Percentiles rank a stretch among this genome's conserved stretches.
These are phyloP conservation scores for Dendrolimus houi DNA, from an alignment of 2,888 invertebrate species.

Conservation along the genomic window DNA sequence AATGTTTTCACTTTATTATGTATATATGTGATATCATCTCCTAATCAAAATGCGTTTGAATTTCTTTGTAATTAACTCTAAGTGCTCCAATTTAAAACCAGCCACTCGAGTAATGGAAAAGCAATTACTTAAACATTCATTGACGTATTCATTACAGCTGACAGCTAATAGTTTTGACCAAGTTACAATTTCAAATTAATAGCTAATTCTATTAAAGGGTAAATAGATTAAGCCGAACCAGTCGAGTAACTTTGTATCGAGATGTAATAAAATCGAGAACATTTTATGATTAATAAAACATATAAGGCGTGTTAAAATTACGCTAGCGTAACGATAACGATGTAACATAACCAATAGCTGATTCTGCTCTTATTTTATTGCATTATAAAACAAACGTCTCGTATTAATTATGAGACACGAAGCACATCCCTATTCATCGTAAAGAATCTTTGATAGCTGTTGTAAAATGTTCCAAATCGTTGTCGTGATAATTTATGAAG, in stretches of 20 bases:
- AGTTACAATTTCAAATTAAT: constrained; percentile 38
- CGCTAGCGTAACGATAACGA: constrained; percentile 30
- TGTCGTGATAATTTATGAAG: constrained; percentile 73
- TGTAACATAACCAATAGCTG: constrained; percentile 43
- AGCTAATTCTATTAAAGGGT: constrained; percentile 30
- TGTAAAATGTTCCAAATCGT: constrained; percentile 74
- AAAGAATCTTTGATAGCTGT: constrained; percentile 69
- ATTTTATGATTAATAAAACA: constrained; percentile 52
- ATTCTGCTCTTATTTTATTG: constrained; percentile 66
- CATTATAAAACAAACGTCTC: constrained; percentile 73
- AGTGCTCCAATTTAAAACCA: constrained; percentile 35
- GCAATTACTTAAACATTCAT: constrained; percentile 43
- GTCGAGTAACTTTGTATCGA: constrained; percentile 29
- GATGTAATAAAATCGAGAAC: constrained; percentile 39
- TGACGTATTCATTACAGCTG: constrained; percentile 39
- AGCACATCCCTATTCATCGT: constrained; percentile 66
- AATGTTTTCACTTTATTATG: constrained; percentile 22
- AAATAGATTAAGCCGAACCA: constrained; percentile 21
- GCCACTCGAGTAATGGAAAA: constrained; percentile 27
- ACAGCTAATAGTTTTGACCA: constrained; percentile 35
- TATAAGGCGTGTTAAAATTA: constrained; percentile 36
- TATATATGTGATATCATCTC: constrained; percentile 19
- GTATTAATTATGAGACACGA: constrained; percentile 69
- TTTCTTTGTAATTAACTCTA: constrained; percentile 29
- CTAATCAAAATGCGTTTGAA: constrained; percentile 23